Base-by-base conservation (phyloP, 2,113 vertebrate genomes). In the Irena cyanogastra region DNA sequence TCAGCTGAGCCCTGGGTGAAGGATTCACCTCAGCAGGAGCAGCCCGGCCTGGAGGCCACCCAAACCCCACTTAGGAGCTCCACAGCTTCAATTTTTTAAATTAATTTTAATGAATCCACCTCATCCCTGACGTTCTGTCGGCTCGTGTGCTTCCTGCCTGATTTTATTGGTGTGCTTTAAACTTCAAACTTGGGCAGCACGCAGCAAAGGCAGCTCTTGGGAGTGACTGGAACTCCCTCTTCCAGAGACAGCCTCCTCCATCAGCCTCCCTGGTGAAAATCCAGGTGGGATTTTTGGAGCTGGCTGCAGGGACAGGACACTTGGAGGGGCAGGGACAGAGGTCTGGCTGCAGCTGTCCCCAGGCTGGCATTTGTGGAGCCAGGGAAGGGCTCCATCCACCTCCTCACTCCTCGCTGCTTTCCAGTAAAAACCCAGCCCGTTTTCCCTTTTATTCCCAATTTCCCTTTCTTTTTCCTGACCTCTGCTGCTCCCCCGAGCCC, bases 51-150 rank as follows among this genome's bases (percentile, higher is more conserved):
- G 61, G 56, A 16, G 0, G 35, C 57, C 41, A 5, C 75, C n/a
- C 39, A 5, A 39, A 14, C 28, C 77, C 41, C 57, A 0, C 1
- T 50, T 3, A 14, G 70, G 26, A 33, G 20, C 56, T n/a, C 35
- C 42, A 4, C 1, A 5, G 21, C 42, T 71, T 0, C 3, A 17
- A 0, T 5, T 75, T 14, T 1, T 7, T 35, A 9, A 7, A 21
- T 17, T 10, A 0, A 12, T n/a, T 77, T 11, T 9, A 6, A 16
- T 2, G 16, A 14, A 84, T 0, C 8, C 49, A 3, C 9, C 26
- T 66, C 31, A 16, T 1, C 15, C 83, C 63, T 24, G n/a, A 2
- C 42, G 0, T 16, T 1, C 3, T 0, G 18, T 7, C 17, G 5
- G 50, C 19, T 4, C 24, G 1, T 8, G 30, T 2, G 13, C 37